phyloP scores from a whole-genome alignment of 1,140 invertebrate genomes.

The Polyergus mexicanus region DNA sequence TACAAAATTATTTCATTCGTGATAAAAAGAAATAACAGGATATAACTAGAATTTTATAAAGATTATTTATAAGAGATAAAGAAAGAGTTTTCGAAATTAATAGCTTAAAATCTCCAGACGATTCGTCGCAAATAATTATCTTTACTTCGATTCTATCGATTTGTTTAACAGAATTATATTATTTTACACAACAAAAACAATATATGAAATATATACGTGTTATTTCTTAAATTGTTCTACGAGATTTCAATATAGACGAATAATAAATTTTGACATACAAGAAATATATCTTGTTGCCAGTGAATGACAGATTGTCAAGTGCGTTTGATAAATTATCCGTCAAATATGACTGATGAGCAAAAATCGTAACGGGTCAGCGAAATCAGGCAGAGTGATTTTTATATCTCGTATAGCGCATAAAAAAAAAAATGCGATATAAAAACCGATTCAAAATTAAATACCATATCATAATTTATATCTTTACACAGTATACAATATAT shows the following conservation, averaged over 20 bases:
- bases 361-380: slow-evolving; percentile 55
- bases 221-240: slow-evolving; percentile 19
- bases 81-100: background rate
- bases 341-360: slow-evolving; percentile 31
- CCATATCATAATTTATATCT: slow-evolving; percentile 35
- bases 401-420: background rate
- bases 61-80: slow-evolving; percentile 14
- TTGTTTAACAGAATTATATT: background rate
- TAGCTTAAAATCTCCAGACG: background rate
- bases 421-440: background rate
- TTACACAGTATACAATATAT: background rate
- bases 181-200: background rate
- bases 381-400: slow-evolving; percentile 52
- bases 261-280: slow-evolving; percentile 20
- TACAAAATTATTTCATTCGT: slow-evolving; percentile 2
- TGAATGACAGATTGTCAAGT: slow-evolving; percentile 56
- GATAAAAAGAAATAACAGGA: slow-evolving; percentile 22
- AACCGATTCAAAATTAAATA: slow-evolving; percentile 14
- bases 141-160: background rate
- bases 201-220: background rate
- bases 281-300: slow-evolving; percentile 37
- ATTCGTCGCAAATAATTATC: slow-evolving; percentile 13
- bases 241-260: background rate
- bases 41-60: slow-evolving; percentile 20
- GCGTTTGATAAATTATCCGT: slow-evolving; percentile 49